Percentiles rank a stretch among this genome's conserved stretches.
These are phyloP conservation scores for Corythoichthys haematopterus DNA, from an alignment of 2,113 vertebrate species.

Conservation along the genomic window DNA sequence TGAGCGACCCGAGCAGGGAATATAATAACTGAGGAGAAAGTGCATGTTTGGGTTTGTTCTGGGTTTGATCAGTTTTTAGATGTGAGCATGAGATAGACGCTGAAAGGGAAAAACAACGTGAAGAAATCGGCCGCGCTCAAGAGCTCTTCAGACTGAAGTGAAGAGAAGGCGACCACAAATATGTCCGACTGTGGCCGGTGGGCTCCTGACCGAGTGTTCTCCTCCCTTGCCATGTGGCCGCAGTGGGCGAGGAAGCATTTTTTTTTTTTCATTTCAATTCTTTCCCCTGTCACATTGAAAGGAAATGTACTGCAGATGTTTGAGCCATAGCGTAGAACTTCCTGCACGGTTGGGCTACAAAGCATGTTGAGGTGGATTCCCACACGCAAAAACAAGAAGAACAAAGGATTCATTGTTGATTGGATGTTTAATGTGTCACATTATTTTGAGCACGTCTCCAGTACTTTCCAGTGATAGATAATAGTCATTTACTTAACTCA, in stretches of 20 bases:
- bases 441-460: no score
- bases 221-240: slow-evolving; percentile 60
- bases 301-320: slow-evolving; percentile 63
- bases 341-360: slow-evolving; percentile 3
- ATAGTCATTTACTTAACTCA: no score
- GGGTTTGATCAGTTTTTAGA: slow-evolving; percentile 16
- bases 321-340: slow-evolving; percentile 39
- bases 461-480: no score
- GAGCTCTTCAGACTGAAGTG: slow-evolving; percentile 47
- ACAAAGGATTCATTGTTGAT: background rate
- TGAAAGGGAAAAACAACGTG: slow-evolving; percentile 14
- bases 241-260: slow-evolving; percentile 53
- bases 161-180: slow-evolving; percentile 72
- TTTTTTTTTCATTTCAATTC: slow-evolving; percentile 70
- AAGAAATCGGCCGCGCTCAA: slow-evolving; percentile 26
- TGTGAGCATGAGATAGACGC: slow-evolving; percentile 23
- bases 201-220: slow-evolving; percentile 71
- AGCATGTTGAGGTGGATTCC: slow-evolving; percentile 23
- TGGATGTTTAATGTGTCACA: background rate
- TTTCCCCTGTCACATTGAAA: slow-evolving; percentile 56
- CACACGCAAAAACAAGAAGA: slow-evolving; percentile 10
- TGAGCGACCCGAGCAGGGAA: slow-evolving; percentile 22
- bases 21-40: slow-evolving; percentile 51
- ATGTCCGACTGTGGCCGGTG: slow-evolving; percentile 70
- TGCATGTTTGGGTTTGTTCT: slow-evolving; percentile 38